A percentile compares a stretch with the other conserved stretches of the same genome.
Evolutionary conservation across 2,888 invertebrate genomes (phyloP).

Genomic region (Limnephilus lunatus): DNA sequence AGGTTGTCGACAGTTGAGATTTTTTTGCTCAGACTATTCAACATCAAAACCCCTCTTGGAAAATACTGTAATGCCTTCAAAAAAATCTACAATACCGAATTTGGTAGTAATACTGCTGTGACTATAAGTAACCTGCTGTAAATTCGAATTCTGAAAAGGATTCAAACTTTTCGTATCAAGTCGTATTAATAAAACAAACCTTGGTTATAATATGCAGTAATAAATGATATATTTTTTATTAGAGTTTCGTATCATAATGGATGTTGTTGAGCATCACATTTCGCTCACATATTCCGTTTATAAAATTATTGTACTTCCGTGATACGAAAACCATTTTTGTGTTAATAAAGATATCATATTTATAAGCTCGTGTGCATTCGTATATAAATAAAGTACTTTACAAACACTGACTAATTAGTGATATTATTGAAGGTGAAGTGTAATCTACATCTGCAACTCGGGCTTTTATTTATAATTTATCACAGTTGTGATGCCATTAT

Average conservation of each 20-base stretch:
- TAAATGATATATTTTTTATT: background rate
- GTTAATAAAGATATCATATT: background rate
- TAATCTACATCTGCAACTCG: background rate
- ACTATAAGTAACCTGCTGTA: background rate
- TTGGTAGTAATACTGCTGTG: background rate
- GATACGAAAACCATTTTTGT: background rate
- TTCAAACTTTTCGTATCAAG: background rate
- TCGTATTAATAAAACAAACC: background rate
- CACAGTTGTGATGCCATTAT: background rate
- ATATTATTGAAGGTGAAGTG: background rate
- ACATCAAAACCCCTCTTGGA: conserved; percentile 25
- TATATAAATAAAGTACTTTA: background rate
- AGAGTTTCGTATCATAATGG: background rate
- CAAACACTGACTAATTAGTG: background rate
- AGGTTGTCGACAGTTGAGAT: conserved; percentile 25
- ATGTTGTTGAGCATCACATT: background rate
- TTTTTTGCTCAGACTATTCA: conserved; percentile 11
- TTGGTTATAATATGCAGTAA: background rate
- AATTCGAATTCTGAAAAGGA: background rate
- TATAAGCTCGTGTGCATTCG: background rate
- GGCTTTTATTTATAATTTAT: background rate
- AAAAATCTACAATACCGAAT: background rate
- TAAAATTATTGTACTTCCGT: background rate
- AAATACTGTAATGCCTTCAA: background rate
- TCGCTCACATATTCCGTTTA: background rate